These are phyloP conservation scores for Adelognathus sp. DNA, from an alignment of 2,888 invertebrate genomes.

Conservation along the genomic window DNA sequence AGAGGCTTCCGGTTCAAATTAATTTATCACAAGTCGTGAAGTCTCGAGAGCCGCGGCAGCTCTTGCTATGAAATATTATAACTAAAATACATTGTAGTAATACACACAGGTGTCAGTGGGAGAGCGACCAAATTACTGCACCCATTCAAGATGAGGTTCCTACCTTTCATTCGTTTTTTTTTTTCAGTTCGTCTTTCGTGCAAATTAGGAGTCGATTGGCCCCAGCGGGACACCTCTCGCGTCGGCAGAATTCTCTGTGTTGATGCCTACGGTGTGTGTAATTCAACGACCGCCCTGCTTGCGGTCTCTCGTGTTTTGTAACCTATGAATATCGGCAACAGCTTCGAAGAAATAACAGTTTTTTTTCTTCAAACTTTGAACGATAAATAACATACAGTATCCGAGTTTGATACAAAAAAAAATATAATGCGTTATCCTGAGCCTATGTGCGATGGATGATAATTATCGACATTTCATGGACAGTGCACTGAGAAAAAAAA, in stretches of 20 bases:
- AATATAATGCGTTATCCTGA: too few relatives aligned
- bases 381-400: too few relatives aligned
- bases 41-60: slow-evolving; percentile 16
- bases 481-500: too few relatives aligned
- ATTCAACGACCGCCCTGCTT: slow-evolving; percentile 16
- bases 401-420: too few relatives aligned
- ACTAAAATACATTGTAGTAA: neutral
- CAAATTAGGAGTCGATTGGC: slow-evolving; percentile 60
- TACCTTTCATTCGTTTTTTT: neutral
- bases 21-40: slow-evolving; percentile 73
- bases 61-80: slow-evolving; percentile 31
- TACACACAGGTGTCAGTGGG: neutral
- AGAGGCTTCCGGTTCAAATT: slow-evolving; percentile 78
- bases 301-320: neutral
- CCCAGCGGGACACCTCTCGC: slow-evolving; percentile 57
- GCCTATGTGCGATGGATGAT: too few relatives aligned
- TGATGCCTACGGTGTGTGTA: neutral
- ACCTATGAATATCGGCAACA: neutral
- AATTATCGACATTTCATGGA: too few relatives aligned
- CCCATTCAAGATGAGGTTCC: slow-evolving; percentile 23
- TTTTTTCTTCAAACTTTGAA: too few relatives aligned
- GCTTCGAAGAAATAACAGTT: neutral
- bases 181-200: slow-evolving; percentile 32
- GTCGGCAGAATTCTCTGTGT: slow-evolving; percentile 30
- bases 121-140: slow-evolving; percentile 52